Evolutionary conservation across 2,113 vertebrate species (phyloP), one percentile per base, ranked within the genome.

Genomic region (Erythrocebus patas): DNA sequence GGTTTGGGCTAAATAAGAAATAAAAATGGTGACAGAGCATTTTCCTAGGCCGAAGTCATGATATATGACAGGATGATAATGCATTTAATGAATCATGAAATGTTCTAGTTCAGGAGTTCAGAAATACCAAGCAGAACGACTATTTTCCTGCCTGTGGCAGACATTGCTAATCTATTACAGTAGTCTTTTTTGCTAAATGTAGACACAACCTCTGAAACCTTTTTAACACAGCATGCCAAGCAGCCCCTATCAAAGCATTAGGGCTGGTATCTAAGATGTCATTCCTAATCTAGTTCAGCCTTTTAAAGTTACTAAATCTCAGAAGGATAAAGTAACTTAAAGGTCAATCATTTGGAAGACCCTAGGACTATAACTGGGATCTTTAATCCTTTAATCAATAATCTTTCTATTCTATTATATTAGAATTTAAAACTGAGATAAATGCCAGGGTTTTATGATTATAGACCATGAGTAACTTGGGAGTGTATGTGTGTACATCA

Each of bases 81-180:
- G 18, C 45, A 86, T 64, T 64, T 96, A 93, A 86, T 70, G 90
- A 88, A 40, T 89, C 73, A 86, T 59, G 64, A 35, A 38, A 84
- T 94, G 93, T 73, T 90, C n/a, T 70, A 92, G 70, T 66, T 91
- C 25, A 61, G 72, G 55, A 86, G 40, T 83, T 90, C n/a, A 92
- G 61, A 93, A 75, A 89, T 52, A 48, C 57, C 75, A 72, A 94
- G 80, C 50, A 45, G 70, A 45, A 78, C 11, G 64, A 38, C 43
- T 80, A 4, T 40, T 90, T 75, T 91, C 48, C 45, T 95, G 87
- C 27, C 52, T 8, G 3, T 20, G 50, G 66, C 72, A 83, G 79
- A 80, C 73, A 92, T 81, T 61, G 68, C 61, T 94, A 68, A 87
- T 90, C 64, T 96, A 43, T 89, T 87, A 4, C 6, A 84, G 75